Percentiles rank a stretch among this genome's conserved stretches.
Conservation (phyloP, 2,113 vertebrate species). For the Aldabrachelys gigantea region DNA sequence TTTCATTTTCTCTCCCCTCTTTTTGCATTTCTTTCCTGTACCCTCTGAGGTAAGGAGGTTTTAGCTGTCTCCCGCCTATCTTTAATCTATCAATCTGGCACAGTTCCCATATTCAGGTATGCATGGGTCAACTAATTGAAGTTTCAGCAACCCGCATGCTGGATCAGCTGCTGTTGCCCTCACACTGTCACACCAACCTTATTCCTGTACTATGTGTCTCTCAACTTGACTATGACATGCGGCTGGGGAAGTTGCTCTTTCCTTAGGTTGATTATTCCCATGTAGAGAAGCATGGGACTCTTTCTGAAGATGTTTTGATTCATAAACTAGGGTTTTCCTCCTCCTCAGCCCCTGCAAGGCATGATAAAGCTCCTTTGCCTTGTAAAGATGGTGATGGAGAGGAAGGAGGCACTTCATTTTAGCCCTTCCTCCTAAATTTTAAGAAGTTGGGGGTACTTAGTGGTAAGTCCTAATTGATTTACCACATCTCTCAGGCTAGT, state of each 20-base stretch:
- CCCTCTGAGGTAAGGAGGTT: not conserved
- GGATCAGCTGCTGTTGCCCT: not conserved
- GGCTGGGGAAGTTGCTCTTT: not conserved
- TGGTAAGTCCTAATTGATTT: not conserved
- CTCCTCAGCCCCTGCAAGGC: not conserved
- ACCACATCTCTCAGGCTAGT: not conserved
- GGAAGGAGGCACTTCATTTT: not conserved
- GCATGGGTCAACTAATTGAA: not conserved
- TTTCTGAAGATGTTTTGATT: not conserved
- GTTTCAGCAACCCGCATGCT: not conserved
- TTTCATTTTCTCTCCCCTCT: not conserved
- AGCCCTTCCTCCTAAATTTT: not conserved
- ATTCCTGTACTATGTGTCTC: not conserved
- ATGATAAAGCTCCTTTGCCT: not conserved
- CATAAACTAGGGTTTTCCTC: not conserved
- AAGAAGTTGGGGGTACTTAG: not conserved
- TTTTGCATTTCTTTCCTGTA: not conserved
- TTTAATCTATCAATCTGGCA: not conserved
- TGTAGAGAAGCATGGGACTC: not conserved
- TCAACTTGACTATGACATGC: not conserved
- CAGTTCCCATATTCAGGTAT: not conserved
- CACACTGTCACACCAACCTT: not conserved
- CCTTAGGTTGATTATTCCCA: not conserved
- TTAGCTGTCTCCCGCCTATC: not conserved
- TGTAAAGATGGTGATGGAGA: not conserved